These are phyloP conservation scores for Arothron firmamentum DNA, from an alignment of 2,113 vertebrate species.

Conservation along the genomic window DNA sequence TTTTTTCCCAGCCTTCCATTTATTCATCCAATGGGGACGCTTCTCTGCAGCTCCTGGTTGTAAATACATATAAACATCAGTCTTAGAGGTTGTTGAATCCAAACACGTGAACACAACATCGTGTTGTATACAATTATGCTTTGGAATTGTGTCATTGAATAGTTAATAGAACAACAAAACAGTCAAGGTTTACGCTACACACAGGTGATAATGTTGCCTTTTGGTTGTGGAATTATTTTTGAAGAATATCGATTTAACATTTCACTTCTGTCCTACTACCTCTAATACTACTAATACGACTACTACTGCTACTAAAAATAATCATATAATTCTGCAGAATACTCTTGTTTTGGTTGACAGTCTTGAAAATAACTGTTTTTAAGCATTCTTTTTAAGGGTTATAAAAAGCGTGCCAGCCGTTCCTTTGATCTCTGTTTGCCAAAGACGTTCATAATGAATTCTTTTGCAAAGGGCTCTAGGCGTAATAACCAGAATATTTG, in stretches of 20 bases:
- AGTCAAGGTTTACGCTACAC: no score
- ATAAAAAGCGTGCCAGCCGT: neutral
- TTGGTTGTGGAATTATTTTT: no score
- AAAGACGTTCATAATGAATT: conserved; percentile 21
- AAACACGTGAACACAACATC: no score
- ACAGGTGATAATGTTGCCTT: no score
- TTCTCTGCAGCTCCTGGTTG: neutral
- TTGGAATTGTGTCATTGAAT: neutral
- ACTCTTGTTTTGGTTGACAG: no score
- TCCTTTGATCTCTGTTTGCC: conserved; percentile 19
- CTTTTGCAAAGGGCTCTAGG: conserved; percentile 8
- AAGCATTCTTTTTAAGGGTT: conserved; percentile 4
- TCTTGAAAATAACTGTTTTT: neutral
- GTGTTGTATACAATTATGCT: no score
- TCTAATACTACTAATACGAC: no score
- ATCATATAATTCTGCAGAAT: no score
- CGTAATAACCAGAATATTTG: conserved; percentile 10
- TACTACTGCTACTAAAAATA: no score
- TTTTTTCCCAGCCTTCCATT: neutral
- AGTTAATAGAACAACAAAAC: neutral
- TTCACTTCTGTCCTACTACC: no score
- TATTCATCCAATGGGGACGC: neutral
- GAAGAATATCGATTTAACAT: no score
- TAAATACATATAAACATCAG: neutral
- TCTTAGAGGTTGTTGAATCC: neutral